A percentile compares a stretch with the other conserved stretches of the same genome.
These are phyloP conservation scores for Eupithecia centaureata DNA, from an alignment of 2,888 invertebrate species.

Conservation along the genomic window DNA sequence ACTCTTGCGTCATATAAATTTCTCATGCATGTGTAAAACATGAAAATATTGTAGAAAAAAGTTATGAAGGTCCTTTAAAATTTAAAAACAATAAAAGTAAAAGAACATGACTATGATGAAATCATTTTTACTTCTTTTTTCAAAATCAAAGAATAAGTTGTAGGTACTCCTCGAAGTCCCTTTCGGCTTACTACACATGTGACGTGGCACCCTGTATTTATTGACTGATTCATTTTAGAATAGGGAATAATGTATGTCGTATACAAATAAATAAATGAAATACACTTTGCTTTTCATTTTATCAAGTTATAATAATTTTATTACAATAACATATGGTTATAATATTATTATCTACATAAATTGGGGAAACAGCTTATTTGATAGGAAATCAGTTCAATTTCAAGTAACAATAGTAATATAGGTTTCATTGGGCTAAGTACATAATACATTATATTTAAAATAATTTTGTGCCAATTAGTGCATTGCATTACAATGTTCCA, in stretches of 20 bases:
- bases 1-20: too few relatives aligned
- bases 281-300: constrained; percentile 7
- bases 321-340: constrained; percentile 17
- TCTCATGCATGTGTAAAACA: too few relatives aligned
- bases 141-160: too few relatives aligned
- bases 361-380: constrained; percentile 23
- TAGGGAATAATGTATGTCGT: constrained; percentile 15
- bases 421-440: background rate
- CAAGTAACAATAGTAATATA: constrained; percentile 3
- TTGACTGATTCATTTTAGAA: constrained; percentile 13
- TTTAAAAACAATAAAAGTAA: too few relatives aligned
- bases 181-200: too few relatives aligned
- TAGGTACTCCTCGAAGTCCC: too few relatives aligned
- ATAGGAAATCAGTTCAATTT: constrained; percentile 25
- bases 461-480: constrained; percentile 4
- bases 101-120: too few relatives aligned
- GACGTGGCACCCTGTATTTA: too few relatives aligned
- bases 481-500: background rate
- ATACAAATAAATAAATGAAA: constrained; percentile 24
- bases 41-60: too few relatives aligned
- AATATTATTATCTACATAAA: constrained; percentile 26
- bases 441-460: background rate
- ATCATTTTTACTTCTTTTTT: too few relatives aligned
- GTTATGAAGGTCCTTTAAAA: too few relatives aligned
- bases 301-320: constrained; percentile 16